These are phyloP conservation scores for Centropus unirufus DNA, from an alignment of 2,113 vertebrate genomes.

Conservation along the genomic window DNA sequence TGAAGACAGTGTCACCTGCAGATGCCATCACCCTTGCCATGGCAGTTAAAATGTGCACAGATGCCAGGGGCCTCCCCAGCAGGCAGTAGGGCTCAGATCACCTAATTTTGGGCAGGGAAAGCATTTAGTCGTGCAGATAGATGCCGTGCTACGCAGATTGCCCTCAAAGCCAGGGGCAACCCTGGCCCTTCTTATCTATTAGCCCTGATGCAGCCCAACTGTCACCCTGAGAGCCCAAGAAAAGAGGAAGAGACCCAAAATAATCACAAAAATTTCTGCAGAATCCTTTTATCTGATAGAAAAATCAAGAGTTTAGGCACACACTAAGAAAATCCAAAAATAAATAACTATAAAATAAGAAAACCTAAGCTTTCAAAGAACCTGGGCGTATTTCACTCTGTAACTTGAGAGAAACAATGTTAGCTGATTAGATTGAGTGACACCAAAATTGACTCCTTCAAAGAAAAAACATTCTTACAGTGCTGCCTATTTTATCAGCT, in stretches of 20 bases:
- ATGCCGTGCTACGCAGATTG: background rate
- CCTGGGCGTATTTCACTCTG: background rate
- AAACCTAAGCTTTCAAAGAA: background rate
- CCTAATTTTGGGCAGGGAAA: background rate
- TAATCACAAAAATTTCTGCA: slow-evolving; percentile 41
- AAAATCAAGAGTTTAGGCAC: background rate
- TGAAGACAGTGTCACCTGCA: background rate
- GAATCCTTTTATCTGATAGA: background rate
- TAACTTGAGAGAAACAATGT: background rate
- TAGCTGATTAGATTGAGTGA: background rate
- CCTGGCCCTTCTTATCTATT: background rate
- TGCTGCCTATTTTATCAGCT: background rate
- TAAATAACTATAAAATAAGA: background rate
- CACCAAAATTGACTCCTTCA: background rate
- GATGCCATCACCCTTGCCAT: background rate
- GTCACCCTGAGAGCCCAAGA: background rate
- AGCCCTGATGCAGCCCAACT: background rate
- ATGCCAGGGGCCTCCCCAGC: background rate
- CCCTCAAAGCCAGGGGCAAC: background rate
- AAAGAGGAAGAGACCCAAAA: background rate
- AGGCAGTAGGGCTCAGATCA: background rate
- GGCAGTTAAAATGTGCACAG: background rate
- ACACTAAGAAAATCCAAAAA: background rate
- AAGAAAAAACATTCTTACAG: background rate
- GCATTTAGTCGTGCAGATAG: fast-evolving